phyloP scores from a whole-genome alignment of 2,888 invertebrate species.

The Leptinotarsa tumamoca region DNA sequence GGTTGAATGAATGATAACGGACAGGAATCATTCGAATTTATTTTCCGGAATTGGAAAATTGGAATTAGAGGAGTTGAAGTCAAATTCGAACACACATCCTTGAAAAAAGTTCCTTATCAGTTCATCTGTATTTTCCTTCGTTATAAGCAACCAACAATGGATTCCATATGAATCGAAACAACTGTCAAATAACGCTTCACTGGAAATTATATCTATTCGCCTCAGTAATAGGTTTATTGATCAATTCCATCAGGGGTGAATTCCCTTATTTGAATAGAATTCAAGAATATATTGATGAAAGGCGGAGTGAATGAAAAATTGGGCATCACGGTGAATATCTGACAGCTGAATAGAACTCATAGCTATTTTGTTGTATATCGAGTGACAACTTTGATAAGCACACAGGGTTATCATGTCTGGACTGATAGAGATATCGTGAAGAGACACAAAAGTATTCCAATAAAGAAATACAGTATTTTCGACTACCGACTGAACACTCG shows the following conservation, averaged over 20 bases:
- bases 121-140: background rate
- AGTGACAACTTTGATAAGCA: too few relatives aligned
- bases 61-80: too few relatives aligned
- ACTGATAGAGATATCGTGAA: too few relatives aligned
- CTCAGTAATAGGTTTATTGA: background rate
- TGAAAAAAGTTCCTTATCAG: background rate
- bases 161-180: background rate
- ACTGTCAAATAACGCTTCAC: background rate
- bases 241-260: background rate
- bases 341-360: background rate
- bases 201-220: background rate
- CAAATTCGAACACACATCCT: too few relatives aligned
- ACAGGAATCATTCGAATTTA: too few relatives aligned
- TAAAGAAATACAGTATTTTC: too few relatives aligned
- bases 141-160: background rate
- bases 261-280: background rate
- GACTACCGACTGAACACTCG: too few relatives aligned
- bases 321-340: background rate
- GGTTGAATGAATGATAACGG: too few relatives aligned
- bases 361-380: background rate
- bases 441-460: too few relatives aligned
- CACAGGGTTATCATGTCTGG: too few relatives aligned
- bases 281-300: background rate
- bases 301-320: background rate
- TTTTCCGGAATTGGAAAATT: too few relatives aligned